Percentiles rank a stretch among this genome's conserved stretches.
Evolutionary conservation across 2,113 vertebrate species (phyloP).

Genomic region (Dasypus novemcinctus): DNA sequence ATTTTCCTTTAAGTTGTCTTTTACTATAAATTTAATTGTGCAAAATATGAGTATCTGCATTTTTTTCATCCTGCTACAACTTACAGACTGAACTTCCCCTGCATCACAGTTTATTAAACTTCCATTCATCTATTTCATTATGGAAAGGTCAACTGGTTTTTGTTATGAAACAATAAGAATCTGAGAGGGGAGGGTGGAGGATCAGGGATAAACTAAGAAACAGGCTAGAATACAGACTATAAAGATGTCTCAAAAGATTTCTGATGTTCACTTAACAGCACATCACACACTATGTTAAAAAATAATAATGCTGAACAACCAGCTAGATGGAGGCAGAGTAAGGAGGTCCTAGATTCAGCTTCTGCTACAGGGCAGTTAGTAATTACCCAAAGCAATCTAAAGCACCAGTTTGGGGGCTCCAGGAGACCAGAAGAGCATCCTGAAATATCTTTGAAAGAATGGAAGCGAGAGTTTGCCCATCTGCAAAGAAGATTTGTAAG

Average conservation of each 20-base stretch:
- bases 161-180: background rate
- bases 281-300: background rate
- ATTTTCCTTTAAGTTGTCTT: background rate
- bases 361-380: too few species aligned
- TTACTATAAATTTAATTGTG: background rate
- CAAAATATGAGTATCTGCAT: background rate
- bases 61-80: background rate
- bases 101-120: background rate
- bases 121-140: slow-evolving; percentile 45
- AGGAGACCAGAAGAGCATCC: too few species aligned
- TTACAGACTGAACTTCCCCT: background rate
- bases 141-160: slow-evolving; percentile 23
- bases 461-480: too few species aligned
- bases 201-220: background rate
- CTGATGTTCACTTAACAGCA: background rate
- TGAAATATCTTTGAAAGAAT: too few species aligned
- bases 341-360: too few species aligned
- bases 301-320: background rate
- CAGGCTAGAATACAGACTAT: background rate
- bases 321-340: too few species aligned
- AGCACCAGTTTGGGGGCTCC: too few species aligned
- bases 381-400: too few species aligned
- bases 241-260: background rate
- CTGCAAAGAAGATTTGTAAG: too few species aligned
- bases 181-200: background rate